These are phyloP conservation scores for Synergus japonicus DNA, from an alignment of 2,888 invertebrate species.

Conservation along the genomic window DNA sequence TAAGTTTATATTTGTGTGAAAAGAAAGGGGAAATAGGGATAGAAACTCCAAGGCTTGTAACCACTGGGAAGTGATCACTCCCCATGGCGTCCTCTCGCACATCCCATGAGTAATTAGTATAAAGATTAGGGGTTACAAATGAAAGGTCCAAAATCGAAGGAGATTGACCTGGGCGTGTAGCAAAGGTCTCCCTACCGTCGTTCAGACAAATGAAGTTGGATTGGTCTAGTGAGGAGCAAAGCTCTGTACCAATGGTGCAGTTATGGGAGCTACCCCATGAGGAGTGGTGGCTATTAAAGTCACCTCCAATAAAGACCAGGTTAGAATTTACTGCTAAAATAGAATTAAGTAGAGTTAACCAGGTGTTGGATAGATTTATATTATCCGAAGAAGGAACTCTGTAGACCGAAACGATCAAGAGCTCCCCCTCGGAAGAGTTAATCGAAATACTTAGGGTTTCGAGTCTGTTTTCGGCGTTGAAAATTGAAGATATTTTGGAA, in stretches of 20 bases:
- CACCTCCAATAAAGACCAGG: background rate
- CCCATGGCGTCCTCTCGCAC: background rate
- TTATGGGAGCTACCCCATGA: background rate
- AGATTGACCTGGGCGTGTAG: background rate
- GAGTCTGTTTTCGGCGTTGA: no score
- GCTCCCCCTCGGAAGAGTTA: no score
- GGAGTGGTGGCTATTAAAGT: background rate
- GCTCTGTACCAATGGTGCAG: background rate
- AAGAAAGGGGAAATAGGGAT: no score
- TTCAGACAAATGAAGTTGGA: background rate
- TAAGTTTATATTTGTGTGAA: slow-evolving; percentile 5
- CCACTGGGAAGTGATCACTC: background rate
- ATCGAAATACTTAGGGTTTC: background rate
- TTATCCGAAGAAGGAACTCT: no score
- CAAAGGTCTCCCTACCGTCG: background rate
- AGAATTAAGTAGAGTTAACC: no score
- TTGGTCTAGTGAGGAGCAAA: background rate
- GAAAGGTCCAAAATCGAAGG: background rate
- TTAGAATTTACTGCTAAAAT: no score
- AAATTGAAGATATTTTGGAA: no score
- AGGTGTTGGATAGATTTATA: no score
- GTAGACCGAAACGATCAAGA: no score
- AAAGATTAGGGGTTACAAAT: background rate
- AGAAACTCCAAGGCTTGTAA: background rate
- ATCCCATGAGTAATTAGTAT: background rate